Conservation (phyloP, 2,888 invertebrate species). For the Clusia tigrina region DNA sequence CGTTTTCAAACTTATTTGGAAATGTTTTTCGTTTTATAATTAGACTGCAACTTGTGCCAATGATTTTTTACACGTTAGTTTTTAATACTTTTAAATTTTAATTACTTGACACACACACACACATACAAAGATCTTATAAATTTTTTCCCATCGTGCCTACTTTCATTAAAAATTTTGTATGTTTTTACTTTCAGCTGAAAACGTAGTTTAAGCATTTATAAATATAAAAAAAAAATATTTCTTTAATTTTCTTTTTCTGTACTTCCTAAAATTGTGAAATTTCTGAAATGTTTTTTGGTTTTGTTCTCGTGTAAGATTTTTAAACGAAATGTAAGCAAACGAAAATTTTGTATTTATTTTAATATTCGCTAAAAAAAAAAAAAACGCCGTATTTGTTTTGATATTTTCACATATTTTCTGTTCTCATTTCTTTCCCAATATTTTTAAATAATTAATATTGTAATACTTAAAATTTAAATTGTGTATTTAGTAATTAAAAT, state of each 20-base stretch:
- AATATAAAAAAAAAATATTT: slow-evolving; percentile 12
- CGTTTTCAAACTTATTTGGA: too few relatives aligned
- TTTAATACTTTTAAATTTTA: slow-evolving; percentile 29
- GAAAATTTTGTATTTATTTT: too few relatives aligned
- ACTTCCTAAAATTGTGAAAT: neutral
- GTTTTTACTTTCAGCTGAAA: slow-evolving; percentile 59
- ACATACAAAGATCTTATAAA: neutral
- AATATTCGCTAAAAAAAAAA: neutral
- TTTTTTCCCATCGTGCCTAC: too few relatives aligned
- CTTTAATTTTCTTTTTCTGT: slow-evolving; percentile 36
- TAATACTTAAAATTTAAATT: neutral
- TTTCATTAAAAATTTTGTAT: slow-evolving; percentile 20
- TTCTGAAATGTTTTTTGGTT: neutral
- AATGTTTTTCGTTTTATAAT: too few relatives aligned
- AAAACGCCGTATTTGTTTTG: neutral
- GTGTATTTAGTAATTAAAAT: neutral
- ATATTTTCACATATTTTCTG: neutral
- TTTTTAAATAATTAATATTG: neutral
- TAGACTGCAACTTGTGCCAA: slow-evolving; percentile 64
- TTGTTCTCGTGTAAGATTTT: neutral
- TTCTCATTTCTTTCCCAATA: neutral
- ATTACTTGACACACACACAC: neutral
- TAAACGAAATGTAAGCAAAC: too few relatives aligned
- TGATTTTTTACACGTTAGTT: slow-evolving; percentile 50
- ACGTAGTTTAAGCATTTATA: slow-evolving; percentile 45